Base-by-base conservation (phyloP, 2,113 vertebrate genomes). In the Mohoua ochrocephala region DNA sequence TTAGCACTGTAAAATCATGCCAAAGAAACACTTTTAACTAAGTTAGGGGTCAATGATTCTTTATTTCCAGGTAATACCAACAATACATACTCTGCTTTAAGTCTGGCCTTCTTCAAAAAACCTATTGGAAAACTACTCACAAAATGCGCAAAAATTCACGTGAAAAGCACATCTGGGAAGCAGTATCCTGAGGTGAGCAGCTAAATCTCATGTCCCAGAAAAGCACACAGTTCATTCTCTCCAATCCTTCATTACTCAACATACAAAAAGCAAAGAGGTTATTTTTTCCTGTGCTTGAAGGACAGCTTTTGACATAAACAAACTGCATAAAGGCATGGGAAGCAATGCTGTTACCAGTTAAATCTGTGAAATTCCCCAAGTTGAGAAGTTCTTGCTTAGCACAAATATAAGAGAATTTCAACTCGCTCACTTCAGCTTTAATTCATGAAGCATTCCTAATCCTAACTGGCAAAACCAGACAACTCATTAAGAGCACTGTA, bases 261-360 rank as follows among this genome's bases (percentile, higher is more conserved):
- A 70, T 12, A 80, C 57, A 88, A 83, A 61, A 91, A 76, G 59
- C 84, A 70, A 79, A 87, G 75, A 77, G 19, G 30, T 37, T 95
- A 10, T 82, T 67, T 92, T 85, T 52, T 75, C 78, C 64, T 52
- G 27, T 50, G 52, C 89, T 80, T 76, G 79, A 88, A 69, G 75
- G 59, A 80, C 47, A 90, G 78, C 57, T 88, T 95, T 96, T 93
- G 77, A 91, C 68, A 91, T 63, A 95, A 96, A 93, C 63, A 93
- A 91, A 83, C 68, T 81, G 42, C 52, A 78, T n/a, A 77, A 81
- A 94, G 39, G 44, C 85, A 96, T 5, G n/a, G 39, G 30, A 93
- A 83, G 56, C 44, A 78, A 83, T 37, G 59, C n/a, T 93, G 75
- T 59, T 83, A 85, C 49, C 68, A 81, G 82, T 54, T 70, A 54